These are phyloP conservation scores for Umimayanthus chanpuru DNA, from an alignment of 92 coral and sea anemone species.

Conservation along the genomic window DNA sequence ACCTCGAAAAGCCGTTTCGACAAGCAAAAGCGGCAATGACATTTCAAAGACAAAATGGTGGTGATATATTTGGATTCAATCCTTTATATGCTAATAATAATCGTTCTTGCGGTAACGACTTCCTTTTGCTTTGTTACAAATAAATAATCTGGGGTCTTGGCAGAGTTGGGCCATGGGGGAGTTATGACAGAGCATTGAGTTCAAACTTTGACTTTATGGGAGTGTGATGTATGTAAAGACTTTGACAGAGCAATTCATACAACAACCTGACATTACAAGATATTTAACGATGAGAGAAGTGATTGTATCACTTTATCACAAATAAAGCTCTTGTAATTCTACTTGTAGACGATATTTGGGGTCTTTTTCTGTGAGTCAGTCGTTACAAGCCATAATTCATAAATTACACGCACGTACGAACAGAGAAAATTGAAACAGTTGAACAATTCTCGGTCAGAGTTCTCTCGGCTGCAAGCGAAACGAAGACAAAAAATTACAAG, in stretches of 20 bases:
- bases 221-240: not conserved
- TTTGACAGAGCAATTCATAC: not conserved
- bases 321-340: constrained; percentile 28
- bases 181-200: not conserved
- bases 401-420: constrained; percentile 42
- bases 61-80: not conserved
- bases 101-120: constrained; percentile 9
- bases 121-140: constrained; percentile 3
- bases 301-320: not conserved
- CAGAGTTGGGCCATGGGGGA: not conserved
- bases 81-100: constrained; percentile 29
- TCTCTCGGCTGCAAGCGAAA: not conserved
- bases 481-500: not conserved
- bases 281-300: not conserved
- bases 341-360: constrained; percentile 34
- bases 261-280: not conserved
- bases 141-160: constrained; percentile 5
- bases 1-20: not conserved
- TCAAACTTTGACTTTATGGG: not conserved
- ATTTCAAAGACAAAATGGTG: not conserved
- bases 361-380: not conserved
- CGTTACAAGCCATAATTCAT: constrained; percentile 9
- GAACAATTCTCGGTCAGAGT: not conserved
- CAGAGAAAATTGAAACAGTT: not conserved
- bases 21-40: not conserved